Evolutionary conservation across 2,797 vertebrate species (phyloP), one percentile per base, ranked within the genome.

Genomic region (Anguilla anguilla): DNA sequence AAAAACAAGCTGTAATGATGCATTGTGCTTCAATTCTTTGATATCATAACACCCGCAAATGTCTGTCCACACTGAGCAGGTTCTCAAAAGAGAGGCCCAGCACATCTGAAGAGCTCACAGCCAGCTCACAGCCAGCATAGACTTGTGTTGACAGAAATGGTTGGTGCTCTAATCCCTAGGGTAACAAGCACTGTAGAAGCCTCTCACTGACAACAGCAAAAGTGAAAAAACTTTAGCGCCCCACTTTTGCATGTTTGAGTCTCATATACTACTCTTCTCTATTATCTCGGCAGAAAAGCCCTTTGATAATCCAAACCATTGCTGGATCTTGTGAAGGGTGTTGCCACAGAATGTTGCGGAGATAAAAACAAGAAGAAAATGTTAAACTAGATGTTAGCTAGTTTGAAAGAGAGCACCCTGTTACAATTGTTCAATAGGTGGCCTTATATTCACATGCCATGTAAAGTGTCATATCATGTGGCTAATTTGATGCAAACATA

Each of bases 121-220:
- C 74, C 85, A 49, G 87, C 88, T 87, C 88, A 85, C 85, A 89
- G 88, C 74, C 85, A 31, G 59, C 74, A 77, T 35, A 77, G 3
- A 77, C 35, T 77, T 39, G 72, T 82, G 84, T 49, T 72, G 13
- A 31, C 7, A 10, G 9, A 25, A 19, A 77, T 86, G 69, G 61
- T 15, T 84, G 59, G 69, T 19, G 31, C 86, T 55, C 84, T 90
- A 90, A 89, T 87, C 87, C 89, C 82, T 81, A 83, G 51, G 85
- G 82, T 59, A 91, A 90, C 89, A 86, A 83, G 74, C 90, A 88
- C 84, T 86, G 67, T 88, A 77, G 90, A 85, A 87, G 83, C 67
- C 86, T 69, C 10, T 74, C 22, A 57, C 64, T 89, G 89, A 89
- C 89, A 89, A 83, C 59, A 83, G 82, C 77, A 90, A 89, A 74